Conservation (phyloP, 2,888 invertebrate genomes). For the Yponomeuta malinellus region DNA sequence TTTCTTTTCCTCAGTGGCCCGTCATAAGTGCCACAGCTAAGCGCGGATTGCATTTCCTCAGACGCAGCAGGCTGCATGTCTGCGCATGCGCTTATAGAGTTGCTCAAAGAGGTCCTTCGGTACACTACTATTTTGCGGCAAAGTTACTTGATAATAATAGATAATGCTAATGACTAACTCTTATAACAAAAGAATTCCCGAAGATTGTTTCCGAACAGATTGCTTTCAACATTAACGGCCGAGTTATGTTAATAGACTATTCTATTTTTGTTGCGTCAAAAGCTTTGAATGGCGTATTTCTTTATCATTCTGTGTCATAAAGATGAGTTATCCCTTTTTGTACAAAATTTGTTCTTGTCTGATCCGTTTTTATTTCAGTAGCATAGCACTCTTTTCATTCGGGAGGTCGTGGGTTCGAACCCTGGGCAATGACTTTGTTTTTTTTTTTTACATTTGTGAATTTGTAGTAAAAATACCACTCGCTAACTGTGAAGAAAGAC, state of each 20-base stretch:
- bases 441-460: too few species aligned
- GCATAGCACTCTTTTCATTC: too few species aligned
- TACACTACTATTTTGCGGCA: background rate
- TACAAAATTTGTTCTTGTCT: background rate
- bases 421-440: too few species aligned
- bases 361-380: too few species aligned
- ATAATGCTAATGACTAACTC: background rate
- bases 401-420: too few species aligned
- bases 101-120: background rate
- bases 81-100: too few species aligned
- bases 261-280: background rate
- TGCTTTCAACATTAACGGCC: slow-evolving; percentile 2
- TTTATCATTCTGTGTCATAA: background rate
- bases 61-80: too few species aligned
- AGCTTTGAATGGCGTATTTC: background rate
- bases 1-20: too few species aligned
- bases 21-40: too few species aligned
- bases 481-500: too few species aligned
- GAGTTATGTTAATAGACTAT: slow-evolving; percentile 7
- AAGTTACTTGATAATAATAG: background rate
- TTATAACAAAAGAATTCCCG: slow-evolving; percentile 7
- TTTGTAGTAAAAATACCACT: too few species aligned
- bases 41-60: too few species aligned
- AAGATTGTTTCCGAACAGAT: background rate
- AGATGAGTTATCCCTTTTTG: background rate